phyloP scores from a whole-genome alignment of 2,113 vertebrate genomes.

The Dinomys branickii region DNA sequence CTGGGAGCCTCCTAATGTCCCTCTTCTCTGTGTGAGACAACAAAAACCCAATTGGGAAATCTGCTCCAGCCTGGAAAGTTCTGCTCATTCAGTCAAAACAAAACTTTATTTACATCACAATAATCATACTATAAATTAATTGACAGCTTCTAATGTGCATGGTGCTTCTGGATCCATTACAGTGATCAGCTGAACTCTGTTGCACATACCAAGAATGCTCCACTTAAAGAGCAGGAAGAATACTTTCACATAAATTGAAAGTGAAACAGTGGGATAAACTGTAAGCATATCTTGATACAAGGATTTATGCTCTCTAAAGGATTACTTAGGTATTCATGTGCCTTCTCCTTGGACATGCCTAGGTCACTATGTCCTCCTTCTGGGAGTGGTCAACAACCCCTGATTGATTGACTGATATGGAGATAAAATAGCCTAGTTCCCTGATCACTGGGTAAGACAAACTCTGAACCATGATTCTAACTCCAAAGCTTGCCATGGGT shows the following conservation, averaged over 20 bases:
- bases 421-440: background rate
- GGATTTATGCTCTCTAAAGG: background rate
- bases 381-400: background rate
- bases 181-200: background rate
- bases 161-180: background rate
- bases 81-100: constrained; percentile 34
- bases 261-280: background rate
- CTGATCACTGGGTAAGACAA: background rate
- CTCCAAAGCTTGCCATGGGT: background rate
- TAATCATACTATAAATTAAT: background rate
- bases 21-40: background rate
- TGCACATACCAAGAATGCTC: background rate
- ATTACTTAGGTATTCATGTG: background rate
- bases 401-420: background rate
- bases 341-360: background rate
- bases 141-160: constrained; percentile 6
- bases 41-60: constrained; percentile 49
- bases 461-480: background rate
- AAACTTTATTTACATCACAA: constrained; percentile 29
- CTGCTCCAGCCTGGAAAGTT: background rate
- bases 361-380: background rate
- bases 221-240: background rate
- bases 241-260: background rate
- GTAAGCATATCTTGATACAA: background rate
- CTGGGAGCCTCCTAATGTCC: background rate